Evolutionary conservation across 2,113 vertebrate species (phyloP), one percentile per base, ranked within the genome.

Genomic region (Channa maculata): DNA sequence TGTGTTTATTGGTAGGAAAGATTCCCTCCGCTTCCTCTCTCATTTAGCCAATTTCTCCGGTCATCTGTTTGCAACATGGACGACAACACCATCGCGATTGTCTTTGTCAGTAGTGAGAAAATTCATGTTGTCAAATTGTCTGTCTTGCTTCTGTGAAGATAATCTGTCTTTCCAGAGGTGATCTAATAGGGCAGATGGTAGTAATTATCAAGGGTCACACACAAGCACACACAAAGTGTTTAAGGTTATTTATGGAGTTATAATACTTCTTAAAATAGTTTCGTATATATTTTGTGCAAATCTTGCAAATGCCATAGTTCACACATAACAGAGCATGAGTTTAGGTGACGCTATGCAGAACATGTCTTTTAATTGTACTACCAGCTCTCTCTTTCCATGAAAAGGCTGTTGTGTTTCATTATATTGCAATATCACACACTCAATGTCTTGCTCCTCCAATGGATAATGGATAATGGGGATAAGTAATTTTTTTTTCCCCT

Each of bases 171-270:
- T 80, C 83, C 87, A 90, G 81, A 90, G 83, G 82, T 86, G 86
- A 86, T 81, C 80, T 80, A 67, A 83, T 84, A 74, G 72, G 77
- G 87, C 91, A 92, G 87, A 92, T 92, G 89, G 89, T 78, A n/a
- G 65, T 89, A 87, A 90, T 92, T 89, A 91, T 88, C 80, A 88
- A 74, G 86, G 86, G 85, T 88, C 84, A 79, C 69, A 60, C 59
- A 43, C 44, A 36, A 13, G 44, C 55, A 58, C 70, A 46, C 62
- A 37, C 55, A 60, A 33, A 46, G 53, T 48, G 38, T 74, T 76
- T 73, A 71, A 73, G 36, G 74, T 66, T 75, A 75, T 82, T 78
- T 51, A 60, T 41, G 14, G 53, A 45, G 44, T 45, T 58, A 74
- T 50, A 65, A 45, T 68, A 69, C 46, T 38, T 80, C 41, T 53